These are phyloP conservation scores for Hypotaenidia philippensis DNA, from an alignment of 2,797 vertebrate genomes.

Conservation along the genomic window DNA sequence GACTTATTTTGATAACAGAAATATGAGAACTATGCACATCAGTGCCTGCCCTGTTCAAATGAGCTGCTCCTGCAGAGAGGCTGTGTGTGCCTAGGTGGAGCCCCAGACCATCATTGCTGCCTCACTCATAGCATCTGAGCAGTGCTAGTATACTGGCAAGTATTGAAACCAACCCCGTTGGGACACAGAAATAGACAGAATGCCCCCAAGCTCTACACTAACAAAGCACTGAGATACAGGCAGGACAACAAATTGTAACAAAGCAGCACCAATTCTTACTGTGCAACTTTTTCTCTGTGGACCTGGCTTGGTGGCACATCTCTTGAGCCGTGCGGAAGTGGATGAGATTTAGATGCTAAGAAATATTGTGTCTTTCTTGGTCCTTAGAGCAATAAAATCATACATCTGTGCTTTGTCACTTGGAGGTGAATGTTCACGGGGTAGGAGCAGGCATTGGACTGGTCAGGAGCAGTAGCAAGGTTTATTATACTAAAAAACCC, in stretches of 20 bases:
- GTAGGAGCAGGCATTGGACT: background rate
- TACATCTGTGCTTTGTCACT: background rate
- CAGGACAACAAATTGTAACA: background rate
- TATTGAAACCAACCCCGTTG: background rate
- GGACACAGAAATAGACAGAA: background rate
- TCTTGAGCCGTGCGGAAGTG: background rate
- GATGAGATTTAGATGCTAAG: background rate
- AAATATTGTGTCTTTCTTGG: background rate
- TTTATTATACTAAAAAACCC: background rate
- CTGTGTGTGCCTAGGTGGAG: background rate
- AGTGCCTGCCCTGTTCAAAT: background rate
- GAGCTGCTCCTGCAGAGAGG: background rate
- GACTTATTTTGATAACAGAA: background rate
- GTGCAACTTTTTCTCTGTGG: accelerated
- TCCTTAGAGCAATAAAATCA: background rate
- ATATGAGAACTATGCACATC: background rate
- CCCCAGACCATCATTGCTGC: background rate
- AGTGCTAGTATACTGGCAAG: accelerated
- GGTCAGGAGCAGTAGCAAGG: background rate
- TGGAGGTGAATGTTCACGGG: background rate
- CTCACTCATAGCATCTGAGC: background rate
- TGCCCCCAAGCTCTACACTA: background rate
- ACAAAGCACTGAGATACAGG: background rate
- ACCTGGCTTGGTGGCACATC: background rate
- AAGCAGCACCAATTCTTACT: background rate